Conservation (phyloP, 2,888 invertebrate genomes). For the Athripsodes cinereus region DNA sequence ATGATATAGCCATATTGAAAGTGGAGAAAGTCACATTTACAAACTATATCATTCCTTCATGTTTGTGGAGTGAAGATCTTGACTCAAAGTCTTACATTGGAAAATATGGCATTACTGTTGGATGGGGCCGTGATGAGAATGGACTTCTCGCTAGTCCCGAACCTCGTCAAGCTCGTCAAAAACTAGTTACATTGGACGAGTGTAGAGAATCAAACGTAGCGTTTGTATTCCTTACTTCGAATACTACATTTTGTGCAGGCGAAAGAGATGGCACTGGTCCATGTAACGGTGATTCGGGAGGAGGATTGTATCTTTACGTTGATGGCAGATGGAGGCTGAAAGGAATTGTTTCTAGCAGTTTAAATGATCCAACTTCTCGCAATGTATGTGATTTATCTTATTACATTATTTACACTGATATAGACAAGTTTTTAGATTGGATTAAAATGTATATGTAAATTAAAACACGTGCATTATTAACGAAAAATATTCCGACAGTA, state of each 20-base stretch:
- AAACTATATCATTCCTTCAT: constrained; percentile 9
- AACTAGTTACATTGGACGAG: constrained; percentile 45
- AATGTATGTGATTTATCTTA: constrained; percentile 41
- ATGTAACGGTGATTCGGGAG: constrained; percentile 46
- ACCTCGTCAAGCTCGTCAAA: constrained; percentile 36
- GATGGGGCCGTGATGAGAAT: constrained; percentile 47
- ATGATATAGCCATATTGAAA: constrained; percentile 32
- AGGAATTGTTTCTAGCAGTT: constrained; percentile 45
- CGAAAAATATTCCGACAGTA: too few relatives aligned
- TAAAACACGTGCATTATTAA: too few relatives aligned
- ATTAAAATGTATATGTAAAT: constrained; percentile 29
- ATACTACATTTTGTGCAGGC: constrained; percentile 45
- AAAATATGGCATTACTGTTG: constrained; percentile 43
- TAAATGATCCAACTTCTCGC: constrained; percentile 29
- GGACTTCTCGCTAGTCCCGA: constrained; percentile 34
- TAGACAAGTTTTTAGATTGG: constrained; percentile 39
- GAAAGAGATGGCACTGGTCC: constrained; percentile 34
- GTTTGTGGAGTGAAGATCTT: constrained; percentile 12
- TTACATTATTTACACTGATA: constrained; percentile 48
- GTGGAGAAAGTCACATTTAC: constrained; percentile 18
- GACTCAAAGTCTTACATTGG: constrained; percentile 8
- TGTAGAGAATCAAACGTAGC: constrained; percentile 43
- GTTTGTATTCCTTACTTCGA: constrained; percentile 37
- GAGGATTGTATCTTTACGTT: constrained; percentile 37
- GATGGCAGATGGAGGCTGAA: constrained; percentile 42